These are phyloP conservation scores for Eospalax fontanierii DNA, from an alignment of 2,797 vertebrate genomes.

Conservation along the genomic window DNA sequence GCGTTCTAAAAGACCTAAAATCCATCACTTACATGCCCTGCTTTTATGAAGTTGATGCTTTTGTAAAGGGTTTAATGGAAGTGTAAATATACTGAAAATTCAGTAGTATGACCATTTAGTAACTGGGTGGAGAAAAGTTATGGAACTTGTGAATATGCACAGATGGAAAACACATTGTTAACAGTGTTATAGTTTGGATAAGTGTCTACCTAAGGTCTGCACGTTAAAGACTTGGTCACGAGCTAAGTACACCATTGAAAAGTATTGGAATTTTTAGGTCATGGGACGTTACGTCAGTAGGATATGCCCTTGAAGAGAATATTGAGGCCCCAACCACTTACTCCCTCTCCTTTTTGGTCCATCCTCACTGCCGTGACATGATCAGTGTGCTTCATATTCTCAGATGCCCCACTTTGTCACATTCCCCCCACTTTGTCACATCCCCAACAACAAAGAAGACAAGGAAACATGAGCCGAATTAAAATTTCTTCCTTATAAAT, in stretches of 20 bases:
- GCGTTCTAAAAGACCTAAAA: neutral
- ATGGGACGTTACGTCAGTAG: neutral
- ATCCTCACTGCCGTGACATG: neutral
- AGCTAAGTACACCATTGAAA: too few relatives aligned
- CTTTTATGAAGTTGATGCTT: neutral
- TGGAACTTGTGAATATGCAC: neutral
- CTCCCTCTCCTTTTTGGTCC: neutral
- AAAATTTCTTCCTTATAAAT: neutral
- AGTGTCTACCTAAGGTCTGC: too few relatives aligned
- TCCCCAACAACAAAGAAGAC: too few relatives aligned
- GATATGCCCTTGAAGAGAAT: neutral
- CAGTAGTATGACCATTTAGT: neutral
- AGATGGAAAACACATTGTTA: neutral
- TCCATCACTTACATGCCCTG: neutral
- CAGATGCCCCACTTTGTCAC: neutral
- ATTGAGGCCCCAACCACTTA: neutral
- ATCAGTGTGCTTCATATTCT: neutral
- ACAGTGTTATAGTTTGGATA: neutral
- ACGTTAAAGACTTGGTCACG: neutral
- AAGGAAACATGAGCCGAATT: too few relatives aligned
- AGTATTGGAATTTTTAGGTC: neutral
- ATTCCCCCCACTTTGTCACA: neutral
- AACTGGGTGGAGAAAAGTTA: neutral
- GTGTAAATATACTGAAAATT: slow-evolving; percentile 27
- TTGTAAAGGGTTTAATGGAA: neutral